Evolutionary conservation across 1,140 invertebrate genomes (phyloP), one percentile per base, ranked within the genome.

Genomic region (Sarcophaga bullata): DNA sequence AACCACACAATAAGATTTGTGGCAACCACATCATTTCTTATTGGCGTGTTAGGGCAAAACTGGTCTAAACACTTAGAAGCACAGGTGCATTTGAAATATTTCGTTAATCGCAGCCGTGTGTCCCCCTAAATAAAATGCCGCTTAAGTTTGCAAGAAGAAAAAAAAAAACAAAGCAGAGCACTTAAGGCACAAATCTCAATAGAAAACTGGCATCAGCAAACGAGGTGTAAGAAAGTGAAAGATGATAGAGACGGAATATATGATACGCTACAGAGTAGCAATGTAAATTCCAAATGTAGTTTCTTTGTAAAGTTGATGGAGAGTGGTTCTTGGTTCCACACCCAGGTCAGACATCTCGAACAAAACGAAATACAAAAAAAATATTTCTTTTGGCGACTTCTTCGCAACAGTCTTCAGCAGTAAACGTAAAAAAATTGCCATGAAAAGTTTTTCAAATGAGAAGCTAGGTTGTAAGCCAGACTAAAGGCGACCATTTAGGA

Each of bases 1-100:
- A n/a, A 25, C 3, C 75, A 50, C n/a, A 52, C 19, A 50, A 49
- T 76, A 46, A 9, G 11, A 11, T 52, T 50, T 7, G 75, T 46
- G 37, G 73, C 73, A 37, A 78, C 75, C 75, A 78, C 75, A 72
- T 19, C 11, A 75, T 49, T 76, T 76, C 46, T 76, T 76, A 49
- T 48, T 76, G 47, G 73, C 37, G 68, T 25, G 25, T 25, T 15
- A 48, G 75, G 25, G 75, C 8, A n/a, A 78, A 78, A 78, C 75
- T 78, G 75, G 75, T 78, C 25, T 50, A 50, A 49, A 78, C 19
- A 78, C 75, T 78, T 78, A 78, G 75, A 52, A 49, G 75, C 19
- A 78, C 75, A 78, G 75, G 75, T 78, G 75, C 75, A 78, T 50
- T 78, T 78, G 46, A n/a, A 76, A 76, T n/a, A 73, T 46, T 15